A percentile compares a stretch with the other conserved stretches of the same genome.
phyloP scores from a whole-genome alignment of 2,888 invertebrate genomes.

The Coecobrya sp. region DNA sequence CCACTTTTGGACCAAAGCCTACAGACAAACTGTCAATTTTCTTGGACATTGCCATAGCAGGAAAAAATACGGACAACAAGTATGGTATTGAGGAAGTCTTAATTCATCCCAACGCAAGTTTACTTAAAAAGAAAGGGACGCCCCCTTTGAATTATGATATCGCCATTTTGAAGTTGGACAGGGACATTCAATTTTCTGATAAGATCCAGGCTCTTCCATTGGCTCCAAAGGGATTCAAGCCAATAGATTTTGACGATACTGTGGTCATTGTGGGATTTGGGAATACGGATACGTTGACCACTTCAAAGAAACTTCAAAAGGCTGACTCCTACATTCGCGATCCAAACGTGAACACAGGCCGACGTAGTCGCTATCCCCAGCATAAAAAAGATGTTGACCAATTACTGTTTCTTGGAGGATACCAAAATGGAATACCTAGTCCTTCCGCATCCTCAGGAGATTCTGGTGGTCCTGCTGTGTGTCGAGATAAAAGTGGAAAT shows the following conservation, averaged over 20 bases:
- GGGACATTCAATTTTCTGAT: slow-evolving; percentile 25
- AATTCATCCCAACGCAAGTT: slow-evolving; percentile 5
- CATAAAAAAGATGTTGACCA: neutral
- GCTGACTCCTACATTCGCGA: neutral
- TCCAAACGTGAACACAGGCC: neutral
- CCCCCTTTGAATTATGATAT: slow-evolving; percentile 14
- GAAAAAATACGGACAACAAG: neutral
- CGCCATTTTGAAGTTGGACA: slow-evolving; percentile 41
- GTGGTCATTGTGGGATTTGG: slow-evolving; percentile 55
- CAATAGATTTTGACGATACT: neutral
- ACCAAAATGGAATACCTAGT: slow-evolving; percentile 6
- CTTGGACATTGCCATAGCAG: neutral
- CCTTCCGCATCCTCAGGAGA: neutral
- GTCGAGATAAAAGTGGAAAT: neutral
- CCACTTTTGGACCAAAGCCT: neutral
- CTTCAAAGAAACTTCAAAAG: slow-evolving; percentile 7
- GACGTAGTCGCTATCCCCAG: neutral
- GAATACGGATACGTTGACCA: slow-evolving; percentile 1
- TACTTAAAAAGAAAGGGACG: neutral
- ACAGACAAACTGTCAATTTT: neutral
- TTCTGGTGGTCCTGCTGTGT: slow-evolving; percentile 4
- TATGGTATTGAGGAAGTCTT: neutral
- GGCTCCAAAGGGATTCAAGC: slow-evolving; percentile 34
- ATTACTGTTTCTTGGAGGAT: slow-evolving; percentile 26
- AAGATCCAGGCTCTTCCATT: slow-evolving; percentile 19